phyloP scores from a whole-genome alignment of 1,140 invertebrate species.

The Tetramorium parvispinum region DNA sequence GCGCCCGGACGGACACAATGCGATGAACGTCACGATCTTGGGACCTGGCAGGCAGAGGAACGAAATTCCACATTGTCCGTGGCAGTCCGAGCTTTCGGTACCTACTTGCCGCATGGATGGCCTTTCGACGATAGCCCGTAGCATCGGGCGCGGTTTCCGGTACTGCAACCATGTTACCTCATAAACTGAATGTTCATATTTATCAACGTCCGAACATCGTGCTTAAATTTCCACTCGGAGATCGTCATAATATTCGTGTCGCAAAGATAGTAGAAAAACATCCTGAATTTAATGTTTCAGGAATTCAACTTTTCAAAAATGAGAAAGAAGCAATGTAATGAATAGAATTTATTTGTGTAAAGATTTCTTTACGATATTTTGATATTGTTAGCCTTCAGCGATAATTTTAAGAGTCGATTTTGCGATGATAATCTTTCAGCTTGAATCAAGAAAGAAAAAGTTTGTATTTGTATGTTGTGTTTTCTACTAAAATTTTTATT shows the following conservation, averaged over 20 bases:
- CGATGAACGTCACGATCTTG: constrained; percentile 37
- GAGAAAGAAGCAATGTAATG: not conserved
- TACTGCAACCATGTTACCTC: not conserved
- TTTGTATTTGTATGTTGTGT: not conserved
- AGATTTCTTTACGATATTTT: not conserved
- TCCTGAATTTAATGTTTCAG: not conserved
- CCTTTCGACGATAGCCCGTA: constrained; percentile 53
- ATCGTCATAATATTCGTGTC: not conserved
- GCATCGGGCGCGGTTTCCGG: constrained; percentile 49
- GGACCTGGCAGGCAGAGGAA: not conserved
- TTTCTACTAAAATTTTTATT: constrained; percentile 18
- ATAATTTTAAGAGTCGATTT: not conserved
- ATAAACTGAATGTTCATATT: not conserved
- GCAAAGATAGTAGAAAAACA: not conserved
- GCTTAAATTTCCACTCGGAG: not conserved
- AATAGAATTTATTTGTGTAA: not conserved
- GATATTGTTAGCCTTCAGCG: not conserved
- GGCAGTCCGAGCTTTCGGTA: constrained; percentile 34
- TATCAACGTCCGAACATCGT: not conserved
- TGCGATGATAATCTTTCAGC: not conserved
- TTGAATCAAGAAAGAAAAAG: not conserved
- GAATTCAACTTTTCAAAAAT: not conserved
- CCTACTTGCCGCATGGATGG: constrained; percentile 44
- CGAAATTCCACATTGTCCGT: constrained; percentile 46
- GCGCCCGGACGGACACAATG: constrained; percentile 47